These are phyloP conservation scores for Heliangelus exortis DNA, from an alignment of 2,797 vertebrate genomes.

Conservation along the genomic window DNA sequence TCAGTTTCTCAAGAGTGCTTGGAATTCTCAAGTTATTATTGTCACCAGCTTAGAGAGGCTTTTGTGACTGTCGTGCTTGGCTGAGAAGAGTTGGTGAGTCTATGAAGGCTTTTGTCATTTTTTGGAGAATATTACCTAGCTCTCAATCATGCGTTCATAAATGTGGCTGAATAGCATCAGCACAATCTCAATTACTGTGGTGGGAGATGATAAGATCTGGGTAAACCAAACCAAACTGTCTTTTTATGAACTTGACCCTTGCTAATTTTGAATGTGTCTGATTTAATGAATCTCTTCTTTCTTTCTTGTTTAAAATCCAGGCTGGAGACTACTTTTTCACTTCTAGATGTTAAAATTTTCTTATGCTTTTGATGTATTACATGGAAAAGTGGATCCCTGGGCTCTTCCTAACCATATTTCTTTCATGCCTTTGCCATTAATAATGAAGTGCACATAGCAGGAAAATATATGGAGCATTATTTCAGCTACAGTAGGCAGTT, in stretches of 20 bases:
- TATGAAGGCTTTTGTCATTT: neutral
- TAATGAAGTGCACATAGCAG: neutral
- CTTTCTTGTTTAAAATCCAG: neutral
- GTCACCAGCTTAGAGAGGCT: neutral
- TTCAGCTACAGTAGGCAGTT: neutral
- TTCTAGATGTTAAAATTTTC: neutral
- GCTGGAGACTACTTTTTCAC: neutral
- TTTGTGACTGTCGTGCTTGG: neutral
- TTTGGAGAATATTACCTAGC: neutral
- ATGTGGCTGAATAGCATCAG: neutral
- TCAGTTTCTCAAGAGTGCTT: constrained; percentile 17
- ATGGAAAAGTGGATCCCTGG: neutral
- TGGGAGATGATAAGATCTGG: neutral
- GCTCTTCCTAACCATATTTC: neutral
- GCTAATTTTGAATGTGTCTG: neutral
- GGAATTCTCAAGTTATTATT: constrained; percentile 9
- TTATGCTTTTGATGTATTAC: neutral
- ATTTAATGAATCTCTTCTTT: neutral
- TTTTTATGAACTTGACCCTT: neutral
- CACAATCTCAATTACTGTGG: neutral
- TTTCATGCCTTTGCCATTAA: neutral
- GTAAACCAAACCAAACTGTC: neutral
- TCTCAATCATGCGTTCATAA: neutral
- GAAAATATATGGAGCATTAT: neutral
- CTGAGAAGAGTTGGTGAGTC: neutral